These are phyloP conservation scores for Camponotus pennsylvanicus DNA, from an alignment of 1,140 invertebrate genomes.

Conservation along the genomic window DNA sequence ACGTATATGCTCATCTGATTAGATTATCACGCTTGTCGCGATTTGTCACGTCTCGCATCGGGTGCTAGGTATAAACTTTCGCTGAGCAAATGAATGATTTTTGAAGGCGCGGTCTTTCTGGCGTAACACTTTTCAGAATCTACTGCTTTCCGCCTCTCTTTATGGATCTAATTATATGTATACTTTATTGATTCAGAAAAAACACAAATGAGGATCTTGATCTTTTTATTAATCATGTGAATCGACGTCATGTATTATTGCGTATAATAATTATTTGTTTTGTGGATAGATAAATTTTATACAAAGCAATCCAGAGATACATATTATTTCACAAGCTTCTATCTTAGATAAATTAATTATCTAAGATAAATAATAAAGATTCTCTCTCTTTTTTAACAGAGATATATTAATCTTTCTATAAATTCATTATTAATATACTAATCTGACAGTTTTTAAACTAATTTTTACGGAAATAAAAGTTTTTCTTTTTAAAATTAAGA, in stretches of 20 bases:
- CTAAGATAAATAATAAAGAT: not conserved
- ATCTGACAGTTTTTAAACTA: not conserved
- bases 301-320: not conserved
- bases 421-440: not conserved
- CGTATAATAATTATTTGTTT: not conserved
- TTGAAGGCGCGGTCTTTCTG: not conserved
- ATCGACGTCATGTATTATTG: not conserved
- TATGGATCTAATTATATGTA: not conserved
- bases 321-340: not conserved
- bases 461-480: not conserved
- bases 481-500: not conserved
- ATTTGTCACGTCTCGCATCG: slow-evolving; percentile 42
- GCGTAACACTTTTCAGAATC: not conserved
- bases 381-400: not conserved
- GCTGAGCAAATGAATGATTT: not conserved
- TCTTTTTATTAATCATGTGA: not conserved
- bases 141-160: not conserved
- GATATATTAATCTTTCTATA: too few species aligned
- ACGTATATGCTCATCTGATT: slow-evolving; percentile 15
- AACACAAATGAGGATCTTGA: not conserved
- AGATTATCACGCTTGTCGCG: slow-evolving; percentile 10
- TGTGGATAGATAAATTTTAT: not conserved
- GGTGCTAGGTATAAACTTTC: not conserved
- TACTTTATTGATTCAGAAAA: not conserved
- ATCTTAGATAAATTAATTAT: not conserved